Evolutionary conservation across 2,888 invertebrate species (phyloP).

Genomic region (Phaonia tiefii): DNA sequence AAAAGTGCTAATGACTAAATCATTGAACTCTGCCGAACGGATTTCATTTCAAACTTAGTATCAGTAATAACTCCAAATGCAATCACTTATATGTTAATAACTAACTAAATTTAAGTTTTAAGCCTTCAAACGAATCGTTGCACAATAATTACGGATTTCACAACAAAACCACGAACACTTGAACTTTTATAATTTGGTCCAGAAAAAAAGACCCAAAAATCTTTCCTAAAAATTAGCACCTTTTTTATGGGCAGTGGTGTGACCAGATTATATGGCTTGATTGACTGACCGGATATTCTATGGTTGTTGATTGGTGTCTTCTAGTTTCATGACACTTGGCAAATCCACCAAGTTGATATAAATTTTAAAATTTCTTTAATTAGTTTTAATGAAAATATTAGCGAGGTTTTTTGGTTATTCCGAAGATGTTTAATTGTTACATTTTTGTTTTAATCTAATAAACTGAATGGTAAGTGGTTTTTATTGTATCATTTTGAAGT

Average conservation of each 20-base stretch:
- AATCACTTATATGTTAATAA: slow-evolving; percentile 33
- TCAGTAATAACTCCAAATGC: slow-evolving; percentile 72
- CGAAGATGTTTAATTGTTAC: slow-evolving; percentile 17
- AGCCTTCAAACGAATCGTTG: too few species aligned
- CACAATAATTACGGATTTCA: too few species aligned
- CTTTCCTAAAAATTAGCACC: slow-evolving; percentile 71
- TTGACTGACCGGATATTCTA: slow-evolving; percentile 53
- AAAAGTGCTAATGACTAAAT: slow-evolving; percentile 49
- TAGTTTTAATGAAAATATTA: slow-evolving; percentile 75
- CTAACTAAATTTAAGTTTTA: not conserved
- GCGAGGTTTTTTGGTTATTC: slow-evolving; percentile 20
- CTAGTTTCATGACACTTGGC: slow-evolving; percentile 70
- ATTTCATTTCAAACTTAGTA: slow-evolving; percentile 22
- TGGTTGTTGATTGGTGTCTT: slow-evolving; percentile 12
- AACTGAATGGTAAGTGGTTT: not conserved
- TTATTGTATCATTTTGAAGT: not conserved
- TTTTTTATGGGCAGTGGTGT: slow-evolving; percentile 50
- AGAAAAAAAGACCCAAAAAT: slow-evolving; percentile 52
- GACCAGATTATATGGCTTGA: slow-evolving; percentile 1
- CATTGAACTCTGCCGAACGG: slow-evolving; percentile 36
- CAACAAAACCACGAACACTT: too few species aligned
- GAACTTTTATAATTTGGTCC: slow-evolving; percentile 65
- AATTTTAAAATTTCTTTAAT: slow-evolving; percentile 70
- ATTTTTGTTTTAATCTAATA: slow-evolving; percentile 14
- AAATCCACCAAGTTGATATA: slow-evolving; percentile 38